phyloP scores from a whole-genome alignment of 35 echinoderm and acorn worm species.

The Strongylocentrotus purpuratus region DNA sequence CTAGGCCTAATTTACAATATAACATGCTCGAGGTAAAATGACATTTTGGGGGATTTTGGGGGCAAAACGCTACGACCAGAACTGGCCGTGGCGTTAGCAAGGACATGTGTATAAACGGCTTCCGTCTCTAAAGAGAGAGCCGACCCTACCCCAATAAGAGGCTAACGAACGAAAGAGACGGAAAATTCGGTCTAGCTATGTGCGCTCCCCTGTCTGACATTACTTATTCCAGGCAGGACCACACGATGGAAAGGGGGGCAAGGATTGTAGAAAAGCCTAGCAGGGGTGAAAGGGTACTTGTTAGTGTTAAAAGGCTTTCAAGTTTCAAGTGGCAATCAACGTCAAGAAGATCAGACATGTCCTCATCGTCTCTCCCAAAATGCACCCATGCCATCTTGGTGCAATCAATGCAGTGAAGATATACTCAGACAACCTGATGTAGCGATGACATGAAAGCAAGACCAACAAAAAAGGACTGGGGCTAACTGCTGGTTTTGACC shows the following conservation, averaged over 20 bases:
- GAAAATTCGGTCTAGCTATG: too few relatives aligned
- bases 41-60: too few relatives aligned
- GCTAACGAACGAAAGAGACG: too few relatives aligned
- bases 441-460: neutral
- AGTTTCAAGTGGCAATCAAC: neutral
- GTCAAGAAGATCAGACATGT: neutral
- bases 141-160: too few relatives aligned
- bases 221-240: neutral
- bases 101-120: too few relatives aligned
- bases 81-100: too few relatives aligned
- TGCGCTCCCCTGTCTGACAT: neutral
- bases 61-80: too few relatives aligned
- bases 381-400: neutral
- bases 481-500: conserved; percentile 16
- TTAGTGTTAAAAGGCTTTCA: neutral
- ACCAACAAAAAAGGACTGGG: neutral
- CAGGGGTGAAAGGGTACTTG: conserved; percentile 16
- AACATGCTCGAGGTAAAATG: too few relatives aligned
- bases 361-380: neutral
- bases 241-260: neutral
- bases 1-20: too few relatives aligned
- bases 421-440: neutral
- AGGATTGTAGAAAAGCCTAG: neutral
- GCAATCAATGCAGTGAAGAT: neutral
- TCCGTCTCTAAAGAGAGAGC: too few relatives aligned